Percentiles rank a stretch among this genome's conserved stretches.
phyloP scores from a whole-genome alignment of 2,113 vertebrate genomes.

The Opisthocomus hoazin region DNA sequence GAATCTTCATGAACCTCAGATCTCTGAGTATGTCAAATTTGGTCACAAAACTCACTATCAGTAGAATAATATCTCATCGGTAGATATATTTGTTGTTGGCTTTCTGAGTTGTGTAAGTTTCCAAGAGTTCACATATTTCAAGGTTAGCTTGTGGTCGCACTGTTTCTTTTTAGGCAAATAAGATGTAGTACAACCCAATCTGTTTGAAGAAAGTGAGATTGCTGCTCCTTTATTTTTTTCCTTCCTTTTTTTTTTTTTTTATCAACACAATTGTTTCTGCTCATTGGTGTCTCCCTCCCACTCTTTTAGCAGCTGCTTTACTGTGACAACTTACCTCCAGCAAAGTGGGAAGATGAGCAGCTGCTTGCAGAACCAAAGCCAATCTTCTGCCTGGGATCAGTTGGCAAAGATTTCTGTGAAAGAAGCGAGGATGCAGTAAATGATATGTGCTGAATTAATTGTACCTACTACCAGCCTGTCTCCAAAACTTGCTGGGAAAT shows the following conservation, averaged over 20 bases:
- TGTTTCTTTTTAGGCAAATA: conserved; percentile 5
- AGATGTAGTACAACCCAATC: background rate
- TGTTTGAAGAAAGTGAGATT: conserved; percentile 14
- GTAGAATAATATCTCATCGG: background rate
- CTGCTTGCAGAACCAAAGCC: conserved; percentile 46
- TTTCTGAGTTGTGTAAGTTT: background rate
- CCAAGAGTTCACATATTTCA: background rate
- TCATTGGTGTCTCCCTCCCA: conserved; percentile 20
- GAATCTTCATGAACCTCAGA: background rate
- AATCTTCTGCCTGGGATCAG: conserved; percentile 56
- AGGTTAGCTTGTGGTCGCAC: background rate
- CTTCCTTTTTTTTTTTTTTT: background rate
- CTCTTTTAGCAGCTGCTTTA: conserved; percentile 55
- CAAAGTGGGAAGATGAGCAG: conserved; percentile 56
- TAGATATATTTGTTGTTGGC: background rate
- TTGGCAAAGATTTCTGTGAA: conserved; percentile 52
- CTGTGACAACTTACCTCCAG: conserved; percentile 59
- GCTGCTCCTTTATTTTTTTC: background rate
- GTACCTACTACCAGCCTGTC: conserved; percentile 32
- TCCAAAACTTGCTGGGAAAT: conserved; percentile 41
- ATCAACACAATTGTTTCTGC: conserved; percentile 30
- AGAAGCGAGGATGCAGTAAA: conserved; percentile 33
- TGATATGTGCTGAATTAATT: conserved; percentile 54
- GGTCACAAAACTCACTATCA: background rate
- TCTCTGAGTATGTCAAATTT: background rate